Percentiles rank a stretch among this genome's conserved stretches.
phyloP scores from a whole-genome alignment of 1,140 invertebrate species.

The Phymastichus coffea region DNA sequence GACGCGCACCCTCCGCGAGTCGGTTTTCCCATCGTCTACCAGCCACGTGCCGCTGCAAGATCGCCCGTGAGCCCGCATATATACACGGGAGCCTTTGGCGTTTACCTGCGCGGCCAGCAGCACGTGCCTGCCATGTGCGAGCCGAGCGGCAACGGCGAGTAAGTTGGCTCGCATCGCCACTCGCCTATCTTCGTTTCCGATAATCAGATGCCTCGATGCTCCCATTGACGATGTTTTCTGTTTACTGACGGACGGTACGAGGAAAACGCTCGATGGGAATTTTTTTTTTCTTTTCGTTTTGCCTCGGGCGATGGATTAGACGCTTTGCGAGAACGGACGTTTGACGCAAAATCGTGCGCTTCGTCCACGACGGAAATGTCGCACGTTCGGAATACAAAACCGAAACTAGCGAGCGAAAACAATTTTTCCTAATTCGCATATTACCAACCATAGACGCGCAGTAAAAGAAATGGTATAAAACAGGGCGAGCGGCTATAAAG shows the following conservation, averaged over 20 bases:
- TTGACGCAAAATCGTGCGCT: neutral
- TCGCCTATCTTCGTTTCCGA: neutral
- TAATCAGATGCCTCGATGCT: neutral
- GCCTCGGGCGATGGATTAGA: neutral
- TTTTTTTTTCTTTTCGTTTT: neutral
- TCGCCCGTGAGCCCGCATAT: constrained; percentile 29
- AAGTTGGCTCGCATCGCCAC: neutral
- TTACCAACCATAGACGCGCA: too few relatives aligned
- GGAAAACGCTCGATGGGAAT: neutral
- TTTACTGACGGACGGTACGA: too few relatives aligned
- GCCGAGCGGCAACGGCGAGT: neutral
- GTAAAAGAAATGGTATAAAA: too few relatives aligned
- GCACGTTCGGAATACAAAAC: too few relatives aligned
- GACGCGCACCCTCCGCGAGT: constrained; percentile 36
- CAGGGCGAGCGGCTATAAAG: too few relatives aligned
- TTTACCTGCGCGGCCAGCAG: constrained; percentile 39
- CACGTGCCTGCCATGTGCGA: constrained; percentile 44
- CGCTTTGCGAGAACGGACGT: neutral
- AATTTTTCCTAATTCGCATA: too few relatives aligned
- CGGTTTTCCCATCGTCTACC: constrained; percentile 25
- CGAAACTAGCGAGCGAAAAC: too few relatives aligned
- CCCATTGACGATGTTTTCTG: neutral
- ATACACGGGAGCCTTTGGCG: constrained; percentile 33
- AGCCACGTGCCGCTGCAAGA: constrained; percentile 27
- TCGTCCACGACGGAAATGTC: neutral